A percentile compares a stretch with the other conserved stretches of the same genome.
These are phyloP conservation scores for Drosophila bocqueti DNA, from an alignment of 1,140 invertebrate species.

Conservation along the genomic window DNA sequence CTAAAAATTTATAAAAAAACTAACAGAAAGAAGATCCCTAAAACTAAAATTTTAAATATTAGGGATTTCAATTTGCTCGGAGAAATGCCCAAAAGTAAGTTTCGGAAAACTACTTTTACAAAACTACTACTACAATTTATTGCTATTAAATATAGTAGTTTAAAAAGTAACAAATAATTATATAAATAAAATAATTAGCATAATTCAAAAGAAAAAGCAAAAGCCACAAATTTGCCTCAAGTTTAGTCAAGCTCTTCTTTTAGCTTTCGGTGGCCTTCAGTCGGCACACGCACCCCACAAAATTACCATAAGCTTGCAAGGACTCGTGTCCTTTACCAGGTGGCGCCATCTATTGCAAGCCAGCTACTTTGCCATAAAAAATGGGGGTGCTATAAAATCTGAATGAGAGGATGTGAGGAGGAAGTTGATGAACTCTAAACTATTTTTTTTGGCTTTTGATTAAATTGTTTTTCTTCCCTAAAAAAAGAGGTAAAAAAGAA, in stretches of 20 bases:
- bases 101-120: too few relatives aligned
- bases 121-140: too few relatives aligned
- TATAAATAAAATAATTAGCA: neutral
- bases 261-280: constrained; percentile 35
- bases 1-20: too few relatives aligned
- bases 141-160: neutral
- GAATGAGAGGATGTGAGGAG: neutral
- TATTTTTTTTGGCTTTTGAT: constrained; percentile 23
- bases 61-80: too few relatives aligned
- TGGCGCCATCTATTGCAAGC: constrained; percentile 43
- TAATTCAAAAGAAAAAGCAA: neutral
- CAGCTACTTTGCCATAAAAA: constrained; percentile 40
- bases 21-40: too few relatives aligned
- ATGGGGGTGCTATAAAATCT: constrained; percentile 42
- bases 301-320: constrained; percentile 15
- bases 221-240: neutral
- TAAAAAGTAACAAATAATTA: neutral
- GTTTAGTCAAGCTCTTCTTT: neutral
- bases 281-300: constrained; percentile 12
- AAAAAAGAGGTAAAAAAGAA: neutral
- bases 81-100: too few relatives aligned
- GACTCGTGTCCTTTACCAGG: constrained; percentile 7
- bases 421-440: constrained; percentile 8
- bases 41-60: too few relatives aligned
- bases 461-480: neutral